Evolutionary conservation across 2,888 invertebrate species (phyloP), one percentile per base, ranked within the genome.

Genomic region (Drosophila macrospina): DNA sequence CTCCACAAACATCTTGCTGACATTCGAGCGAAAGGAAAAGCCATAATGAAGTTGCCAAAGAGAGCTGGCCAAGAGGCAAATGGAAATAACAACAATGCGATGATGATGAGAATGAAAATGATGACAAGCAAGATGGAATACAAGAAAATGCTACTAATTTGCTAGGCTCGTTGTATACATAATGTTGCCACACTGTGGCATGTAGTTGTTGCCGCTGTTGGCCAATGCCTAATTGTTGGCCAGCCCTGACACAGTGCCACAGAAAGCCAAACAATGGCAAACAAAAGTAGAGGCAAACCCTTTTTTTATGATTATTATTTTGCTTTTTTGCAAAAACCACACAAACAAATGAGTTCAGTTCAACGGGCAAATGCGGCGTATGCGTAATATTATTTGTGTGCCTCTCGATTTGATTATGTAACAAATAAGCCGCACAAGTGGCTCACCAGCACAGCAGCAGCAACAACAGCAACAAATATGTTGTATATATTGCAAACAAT

Each of bases 231-330:
- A 88, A 85, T 85, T 85, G 88, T 83, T 80, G 86, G 59, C 76
- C 87, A 84, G 88, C 86, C 85, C 87, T 85, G 85, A 88, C 85
- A 85, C 76, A 85, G 84, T 86, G 77, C 72, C 79, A 76, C 77
- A 71, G 67, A 70, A 57, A 56, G 39, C 47, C 66, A 64, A 71
- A 67, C 59, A 57, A 70, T 56, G 44, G 54, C 51, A 63, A 80
- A 61, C 69, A 80, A 69, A 74, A 66, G 71, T 60, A 69, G 39
- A 79, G 42, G 45, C 36, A 60, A 65, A 77, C 45, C 72, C 69
- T 55, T 75, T 69, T 54, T 28, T 39, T 45, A n/a, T n/a, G n/a
- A n/a, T n/a, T n/a, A n/a, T n/a, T n/a, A n/a, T 13, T 39, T n/a
- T 16, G 32, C 20, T 13, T 54, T 63, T 51, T 16, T 62, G 55